Conservation (phyloP, 1,140 invertebrate species). For the Drosophila nebulosa region DNA sequence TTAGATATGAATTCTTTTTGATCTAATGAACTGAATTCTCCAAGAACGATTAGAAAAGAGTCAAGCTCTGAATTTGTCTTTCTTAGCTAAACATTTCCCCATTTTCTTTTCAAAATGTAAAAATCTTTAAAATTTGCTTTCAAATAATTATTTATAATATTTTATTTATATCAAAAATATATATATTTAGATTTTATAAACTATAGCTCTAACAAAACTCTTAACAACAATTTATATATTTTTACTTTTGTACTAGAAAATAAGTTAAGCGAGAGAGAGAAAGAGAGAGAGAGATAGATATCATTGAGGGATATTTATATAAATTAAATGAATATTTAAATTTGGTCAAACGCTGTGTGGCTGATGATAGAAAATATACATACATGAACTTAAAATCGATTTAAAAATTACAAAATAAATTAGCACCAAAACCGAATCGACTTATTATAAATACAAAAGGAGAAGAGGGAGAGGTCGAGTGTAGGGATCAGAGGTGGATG, state of each 20-base stretch:
- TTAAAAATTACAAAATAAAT: conserved; percentile 24
- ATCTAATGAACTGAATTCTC: too few species aligned
- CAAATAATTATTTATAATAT: conserved; percentile 12
- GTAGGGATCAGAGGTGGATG: neutral
- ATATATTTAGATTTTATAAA: conserved; percentile 4
- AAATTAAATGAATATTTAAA: conserved; percentile 29
- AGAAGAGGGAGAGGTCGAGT: neutral
- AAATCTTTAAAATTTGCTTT: conserved; percentile 12
- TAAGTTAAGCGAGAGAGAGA: conserved; percentile 13
- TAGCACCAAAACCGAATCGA: conserved; percentile 73
- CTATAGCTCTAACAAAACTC: conserved; percentile 38
- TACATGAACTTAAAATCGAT: conserved; percentile 55
- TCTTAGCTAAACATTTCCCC: too few species aligned
- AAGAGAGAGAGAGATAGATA: conserved; percentile 5
- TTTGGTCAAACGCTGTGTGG: conserved; percentile 70
- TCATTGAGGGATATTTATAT: conserved; percentile 23
- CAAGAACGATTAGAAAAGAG: too few species aligned
- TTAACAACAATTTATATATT: conserved; percentile 49
- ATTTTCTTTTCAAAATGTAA: neutral
- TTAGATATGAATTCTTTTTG: too few species aligned
- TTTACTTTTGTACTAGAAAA: neutral
- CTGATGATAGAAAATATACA: conserved; percentile 47
- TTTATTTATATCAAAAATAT: conserved; percentile 62
- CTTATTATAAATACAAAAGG: conserved; percentile 16
- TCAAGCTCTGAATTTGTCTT: too few species aligned